Evolutionary conservation across 2,113 vertebrate genomes (phyloP).

Genomic region (Sigmodon hispidus): DNA sequence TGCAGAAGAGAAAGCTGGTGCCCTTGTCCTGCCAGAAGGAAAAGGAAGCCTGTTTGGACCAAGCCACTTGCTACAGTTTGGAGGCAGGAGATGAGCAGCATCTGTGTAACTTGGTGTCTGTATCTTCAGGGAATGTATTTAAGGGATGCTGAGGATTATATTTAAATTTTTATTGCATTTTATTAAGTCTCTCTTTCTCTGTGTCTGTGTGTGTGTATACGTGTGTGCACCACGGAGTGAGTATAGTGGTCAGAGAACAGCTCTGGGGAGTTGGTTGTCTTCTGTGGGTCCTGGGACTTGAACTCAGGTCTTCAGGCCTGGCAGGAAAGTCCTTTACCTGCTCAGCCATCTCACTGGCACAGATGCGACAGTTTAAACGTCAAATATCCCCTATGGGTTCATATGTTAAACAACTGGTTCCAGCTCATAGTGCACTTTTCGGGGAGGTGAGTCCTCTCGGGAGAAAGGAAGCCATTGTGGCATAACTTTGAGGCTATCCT

Average conservation of each 20-base stretch:
- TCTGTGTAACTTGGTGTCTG: not conserved
- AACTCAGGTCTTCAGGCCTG: not conserved
- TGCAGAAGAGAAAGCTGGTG: not conserved
- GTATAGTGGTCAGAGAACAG: not conserved
- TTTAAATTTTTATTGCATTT: not conserved
- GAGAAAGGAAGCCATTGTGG: not conserved
- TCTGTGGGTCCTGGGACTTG: not conserved
- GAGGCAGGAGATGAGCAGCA: not conserved
- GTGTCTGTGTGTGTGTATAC: not conserved
- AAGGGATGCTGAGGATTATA: not conserved
- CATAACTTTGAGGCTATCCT: not conserved
- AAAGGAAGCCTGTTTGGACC: too few relatives aligned
- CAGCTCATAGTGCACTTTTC: not conserved
- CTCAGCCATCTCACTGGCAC: not conserved
- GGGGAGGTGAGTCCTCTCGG: not conserved
- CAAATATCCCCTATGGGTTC: not conserved
- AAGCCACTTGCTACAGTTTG: not conserved
- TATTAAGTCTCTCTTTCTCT: not conserved
- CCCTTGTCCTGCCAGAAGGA: not conserved
- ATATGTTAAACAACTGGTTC: not conserved
- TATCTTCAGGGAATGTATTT: rapidly evolving
- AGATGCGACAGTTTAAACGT: not conserved
- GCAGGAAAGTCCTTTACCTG: not conserved
- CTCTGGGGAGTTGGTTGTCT: not conserved
- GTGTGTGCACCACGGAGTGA: not conserved